Evolutionary conservation across 2,888 invertebrate genomes (phyloP).

Genomic region (Caenorhabditis uteleia): DNA sequence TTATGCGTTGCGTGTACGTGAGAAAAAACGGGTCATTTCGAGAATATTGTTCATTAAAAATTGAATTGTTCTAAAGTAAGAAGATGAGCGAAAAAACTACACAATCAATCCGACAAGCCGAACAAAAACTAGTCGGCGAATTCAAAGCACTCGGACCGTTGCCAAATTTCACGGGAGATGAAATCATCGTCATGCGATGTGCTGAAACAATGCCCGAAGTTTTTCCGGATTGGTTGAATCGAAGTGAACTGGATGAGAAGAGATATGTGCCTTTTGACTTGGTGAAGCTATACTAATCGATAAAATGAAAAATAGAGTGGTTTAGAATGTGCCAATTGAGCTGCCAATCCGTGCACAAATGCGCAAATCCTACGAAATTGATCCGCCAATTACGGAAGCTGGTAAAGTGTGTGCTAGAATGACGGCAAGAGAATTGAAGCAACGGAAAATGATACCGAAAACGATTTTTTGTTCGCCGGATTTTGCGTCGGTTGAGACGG

Average conservation of each 20-base stretch:
- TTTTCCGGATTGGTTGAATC: slow-evolving; percentile 42
- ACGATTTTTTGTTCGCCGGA: slow-evolving; percentile 42
- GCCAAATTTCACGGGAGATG: slow-evolving; percentile 18
- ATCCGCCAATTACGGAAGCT: slow-evolving; percentile 48
- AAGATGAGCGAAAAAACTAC: slow-evolving; percentile 32
- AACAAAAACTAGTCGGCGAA: slow-evolving; percentile 14
- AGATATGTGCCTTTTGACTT: slow-evolving; percentile 43
- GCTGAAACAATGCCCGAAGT: slow-evolving; percentile 45
- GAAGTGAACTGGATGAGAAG: slow-evolving; percentile 22
- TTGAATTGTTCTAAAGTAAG: too few relatives aligned
- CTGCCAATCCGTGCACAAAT: slow-evolving; percentile 35
- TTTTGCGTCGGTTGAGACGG: slow-evolving; percentile 49
- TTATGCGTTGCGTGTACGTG: too few relatives aligned
- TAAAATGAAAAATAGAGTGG: not conserved
- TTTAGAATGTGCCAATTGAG: slow-evolving; percentile 45
- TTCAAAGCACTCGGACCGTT: slow-evolving; percentile 34
- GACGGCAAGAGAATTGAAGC: slow-evolving; percentile 38
- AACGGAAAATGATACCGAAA: slow-evolving; percentile 19
- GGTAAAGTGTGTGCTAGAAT: slow-evolving; percentile 39
- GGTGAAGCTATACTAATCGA: slow-evolving; percentile 8
- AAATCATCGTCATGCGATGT: slow-evolving; percentile 36
- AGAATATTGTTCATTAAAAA: not conserved
- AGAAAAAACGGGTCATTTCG: not conserved
- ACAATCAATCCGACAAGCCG: slow-evolving; percentile 26
- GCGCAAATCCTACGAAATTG: slow-evolving; percentile 27